Evolutionary conservation across 2,113 vertebrate genomes (phyloP).

Genomic region (Chamaea fasciata): DNA sequence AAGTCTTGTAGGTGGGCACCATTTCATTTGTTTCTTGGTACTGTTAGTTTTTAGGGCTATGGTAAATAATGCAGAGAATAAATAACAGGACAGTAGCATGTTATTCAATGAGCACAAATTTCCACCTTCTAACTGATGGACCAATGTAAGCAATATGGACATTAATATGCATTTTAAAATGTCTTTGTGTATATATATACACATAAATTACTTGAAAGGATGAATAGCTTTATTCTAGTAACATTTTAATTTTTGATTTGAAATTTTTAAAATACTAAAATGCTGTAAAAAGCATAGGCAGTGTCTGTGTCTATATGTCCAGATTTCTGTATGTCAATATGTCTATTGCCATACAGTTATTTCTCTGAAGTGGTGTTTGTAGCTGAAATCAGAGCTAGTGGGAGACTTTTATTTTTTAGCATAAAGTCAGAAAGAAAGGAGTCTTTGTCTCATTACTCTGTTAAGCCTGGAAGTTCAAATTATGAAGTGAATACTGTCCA

Average conservation of each 20-base stretch:
- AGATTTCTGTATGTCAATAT: too few relatives aligned
- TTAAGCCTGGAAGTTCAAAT: neutral
- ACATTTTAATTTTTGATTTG: neutral
- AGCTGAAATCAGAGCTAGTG: neutral
- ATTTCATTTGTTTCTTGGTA: neutral
- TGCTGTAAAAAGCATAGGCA: neutral
- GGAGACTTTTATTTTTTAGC: neutral
- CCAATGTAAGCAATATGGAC: neutral
- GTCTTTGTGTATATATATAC: neutral
- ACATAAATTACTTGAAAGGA: neutral
- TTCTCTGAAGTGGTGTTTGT: neutral
- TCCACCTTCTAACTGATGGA: neutral
- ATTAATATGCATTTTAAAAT: neutral
- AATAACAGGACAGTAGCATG: neutral
- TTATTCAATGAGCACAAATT: neutral
- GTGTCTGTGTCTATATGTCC: too few relatives aligned
- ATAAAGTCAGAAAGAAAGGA: neutral
- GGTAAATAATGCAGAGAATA: neutral
- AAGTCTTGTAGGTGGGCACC: neutral
- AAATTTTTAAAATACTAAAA: neutral
- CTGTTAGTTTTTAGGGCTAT: neutral
- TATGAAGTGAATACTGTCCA: neutral
- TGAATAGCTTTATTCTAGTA: neutral
- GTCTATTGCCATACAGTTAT: neutral
- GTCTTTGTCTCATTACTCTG: neutral